phyloP scores from a whole-genome alignment of 2,113 vertebrate genomes.

The Amphiprion ocellaris region DNA sequence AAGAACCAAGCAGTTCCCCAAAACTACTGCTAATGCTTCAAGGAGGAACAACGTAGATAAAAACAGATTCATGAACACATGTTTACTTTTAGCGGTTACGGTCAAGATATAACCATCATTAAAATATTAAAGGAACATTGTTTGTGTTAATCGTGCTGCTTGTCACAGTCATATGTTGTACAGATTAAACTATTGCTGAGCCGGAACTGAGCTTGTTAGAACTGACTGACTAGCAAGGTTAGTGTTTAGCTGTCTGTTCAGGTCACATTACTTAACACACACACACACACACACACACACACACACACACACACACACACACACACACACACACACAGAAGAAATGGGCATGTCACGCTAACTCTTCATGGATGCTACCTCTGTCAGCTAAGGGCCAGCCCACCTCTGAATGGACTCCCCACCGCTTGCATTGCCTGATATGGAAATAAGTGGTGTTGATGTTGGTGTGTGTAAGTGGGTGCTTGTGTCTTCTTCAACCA shows the following conservation, averaged over 20 bases:
- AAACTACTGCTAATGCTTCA: too few relatives aligned
- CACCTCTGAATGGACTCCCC: slow-evolving; percentile 47
- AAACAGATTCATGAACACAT: too few relatives aligned
- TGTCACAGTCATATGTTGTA: background rate
- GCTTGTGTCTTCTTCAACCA: slow-evolving; percentile 22
- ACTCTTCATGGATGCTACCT: slow-evolving; percentile 49
- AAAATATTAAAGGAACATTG: background rate
- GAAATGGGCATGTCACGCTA: slow-evolving; percentile 57
- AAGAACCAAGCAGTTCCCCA: too few relatives aligned
- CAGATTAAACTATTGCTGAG: slow-evolving; percentile 8
- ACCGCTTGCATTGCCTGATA: slow-evolving; percentile 67
- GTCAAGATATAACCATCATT: background rate
- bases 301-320: background rate
- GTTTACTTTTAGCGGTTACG: too few relatives aligned
- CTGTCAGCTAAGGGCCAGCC: slow-evolving; percentile 55
- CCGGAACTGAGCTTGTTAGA: slow-evolving; percentile 30
- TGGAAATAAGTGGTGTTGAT: slow-evolving; percentile 56
- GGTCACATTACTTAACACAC: slow-evolving; percentile 49
- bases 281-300: too few relatives aligned
- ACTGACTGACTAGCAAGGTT: slow-evolving; percentile 28
- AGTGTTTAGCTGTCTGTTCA: slow-evolving; percentile 44
- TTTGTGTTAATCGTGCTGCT: background rate
- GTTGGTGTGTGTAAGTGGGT: slow-evolving; percentile 19
- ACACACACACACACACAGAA: slow-evolving; percentile 38
- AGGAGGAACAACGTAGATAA: too few relatives aligned